Base-by-base conservation (phyloP, 2,113 vertebrate genomes). In the Penelope pileata region DNA sequence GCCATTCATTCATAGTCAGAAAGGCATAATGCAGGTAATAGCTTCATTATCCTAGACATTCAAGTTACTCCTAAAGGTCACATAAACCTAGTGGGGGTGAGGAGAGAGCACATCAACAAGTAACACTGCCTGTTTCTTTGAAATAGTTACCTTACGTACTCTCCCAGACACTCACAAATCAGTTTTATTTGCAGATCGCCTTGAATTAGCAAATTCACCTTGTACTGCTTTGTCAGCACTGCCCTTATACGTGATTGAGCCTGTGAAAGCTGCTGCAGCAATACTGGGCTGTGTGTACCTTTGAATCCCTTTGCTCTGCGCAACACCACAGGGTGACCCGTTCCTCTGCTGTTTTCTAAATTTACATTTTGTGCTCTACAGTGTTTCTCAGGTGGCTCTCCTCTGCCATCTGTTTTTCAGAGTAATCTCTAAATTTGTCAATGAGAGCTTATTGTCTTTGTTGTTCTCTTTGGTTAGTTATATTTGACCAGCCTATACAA, bases 131-230 rank as follows among this genome's bases (percentile, higher is more conserved):
- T 47, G 3, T 51, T 83, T 64, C 40, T 43, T 23, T 10, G 6
- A 77, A 81, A 70, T 34, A 54, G 34, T 29, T 91, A 13, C 0
- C 0, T 82, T 80, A 26, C 5, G 27, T 40, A 21, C 14, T 78
- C 6, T 79, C 4, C 1, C 1, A 50, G 23, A 21, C 7, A 7
- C 27, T 56, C 0, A 0, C 36, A 17, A 76, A 66, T 45, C 43
- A 26, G 12, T 40, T 91, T 72, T 42, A 40, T 74, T 59, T 82
- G 38, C 56, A 92, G 51, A 72, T 60, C 78, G 50, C 9, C 27
- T 12, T 32, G 60, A 56, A 76, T 86, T 72, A 53, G 38, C 6
- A 50, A 42, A 53, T 81, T 82, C 21, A 60, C n/a, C 34, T 47
- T 26, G 19, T 58, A 7, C 40, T 54, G 69, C 76, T 88, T 68